These are phyloP conservation scores for Aromia moschata DNA, from an alignment of 2,888 invertebrate species.

Conservation along the genomic window DNA sequence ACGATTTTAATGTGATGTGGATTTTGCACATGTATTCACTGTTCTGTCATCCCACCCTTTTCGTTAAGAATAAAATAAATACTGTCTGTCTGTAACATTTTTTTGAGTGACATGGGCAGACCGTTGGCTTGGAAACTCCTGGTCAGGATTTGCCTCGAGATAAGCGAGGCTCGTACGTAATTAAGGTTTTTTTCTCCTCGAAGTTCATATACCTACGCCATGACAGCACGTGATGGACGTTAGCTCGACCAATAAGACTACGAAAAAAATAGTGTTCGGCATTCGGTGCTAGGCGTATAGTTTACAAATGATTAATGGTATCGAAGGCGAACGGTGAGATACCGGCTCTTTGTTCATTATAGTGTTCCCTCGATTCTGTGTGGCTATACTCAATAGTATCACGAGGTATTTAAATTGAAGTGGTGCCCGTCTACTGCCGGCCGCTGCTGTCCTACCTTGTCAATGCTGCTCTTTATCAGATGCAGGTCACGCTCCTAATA, in stretches of 20 bases:
- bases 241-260: neutral
- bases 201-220: slow-evolving; percentile 4
- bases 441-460: slow-evolving; percentile 13
- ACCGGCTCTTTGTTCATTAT: slow-evolving; percentile 25
- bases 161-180: no score
- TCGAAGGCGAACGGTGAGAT: slow-evolving; percentile 27
- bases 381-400: slow-evolving; percentile 14
- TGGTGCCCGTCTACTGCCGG: slow-evolving; percentile 15
- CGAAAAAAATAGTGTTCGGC: slow-evolving; percentile 19
- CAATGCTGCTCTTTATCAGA: slow-evolving; percentile 23
- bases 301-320: slow-evolving; percentile 32
- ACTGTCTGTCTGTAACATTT: no score
- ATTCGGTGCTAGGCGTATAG: slow-evolving; percentile 16
- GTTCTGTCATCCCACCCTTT: no score
- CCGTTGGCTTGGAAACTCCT: no score
- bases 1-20: no score
- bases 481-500: slow-evolving; percentile 34
- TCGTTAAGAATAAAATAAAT: no score
- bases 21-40: no score
- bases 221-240: slow-evolving; percentile 9
- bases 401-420: slow-evolving; percentile 26
- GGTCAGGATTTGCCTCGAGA: no score
- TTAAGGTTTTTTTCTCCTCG: neutral
- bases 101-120: no score
- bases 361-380: slow-evolving; percentile 13